phyloP scores from a whole-genome alignment of 2,888 invertebrate genomes.

The Stenchaetothrips biformis region DNA sequence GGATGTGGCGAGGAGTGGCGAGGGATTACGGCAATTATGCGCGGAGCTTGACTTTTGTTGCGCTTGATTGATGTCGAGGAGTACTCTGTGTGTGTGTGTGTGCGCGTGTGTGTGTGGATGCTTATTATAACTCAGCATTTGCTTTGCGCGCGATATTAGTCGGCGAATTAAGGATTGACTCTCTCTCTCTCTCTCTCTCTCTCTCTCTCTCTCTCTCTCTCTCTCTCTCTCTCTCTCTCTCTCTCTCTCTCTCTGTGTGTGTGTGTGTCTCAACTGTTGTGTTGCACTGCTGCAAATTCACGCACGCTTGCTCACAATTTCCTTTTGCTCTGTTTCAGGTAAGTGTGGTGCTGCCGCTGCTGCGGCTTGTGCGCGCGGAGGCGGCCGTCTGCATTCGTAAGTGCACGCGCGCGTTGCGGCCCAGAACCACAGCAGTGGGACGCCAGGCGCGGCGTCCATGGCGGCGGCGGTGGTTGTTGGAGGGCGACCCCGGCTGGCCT shows the following conservation, averaged over 20 bases:
- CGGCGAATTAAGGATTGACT: too few relatives aligned
- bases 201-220: too few relatives aligned
- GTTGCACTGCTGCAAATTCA: background rate
- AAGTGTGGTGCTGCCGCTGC: background rate
- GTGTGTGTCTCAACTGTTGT: background rate
- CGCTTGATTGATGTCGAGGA: background rate
- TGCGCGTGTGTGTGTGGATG: too few relatives aligned
- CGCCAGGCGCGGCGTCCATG: background rate
- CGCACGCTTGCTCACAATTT: background rate
- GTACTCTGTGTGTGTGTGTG: background rate
- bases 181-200: too few relatives aligned
- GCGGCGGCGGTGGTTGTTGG: too few relatives aligned
- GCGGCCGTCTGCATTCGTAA: background rate
- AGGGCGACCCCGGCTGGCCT: too few relatives aligned
- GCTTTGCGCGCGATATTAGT: too few relatives aligned
- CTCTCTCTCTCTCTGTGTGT: background rate
- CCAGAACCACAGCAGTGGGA: background rate
- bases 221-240: background rate
- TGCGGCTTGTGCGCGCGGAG: background rate
- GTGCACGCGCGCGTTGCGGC: background rate
- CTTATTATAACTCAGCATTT: too few relatives aligned
- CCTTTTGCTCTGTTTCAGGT: background rate
- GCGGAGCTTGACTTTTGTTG: background rate
- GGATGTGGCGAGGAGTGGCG: background rate
- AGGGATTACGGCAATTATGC: constrained; percentile 10